Percentiles rank a stretch among this genome's conserved stretches.
These are phyloP conservation scores for Labeo calbasu DNA, from an alignment of 2,797 vertebrate species.

Conservation along the genomic window DNA sequence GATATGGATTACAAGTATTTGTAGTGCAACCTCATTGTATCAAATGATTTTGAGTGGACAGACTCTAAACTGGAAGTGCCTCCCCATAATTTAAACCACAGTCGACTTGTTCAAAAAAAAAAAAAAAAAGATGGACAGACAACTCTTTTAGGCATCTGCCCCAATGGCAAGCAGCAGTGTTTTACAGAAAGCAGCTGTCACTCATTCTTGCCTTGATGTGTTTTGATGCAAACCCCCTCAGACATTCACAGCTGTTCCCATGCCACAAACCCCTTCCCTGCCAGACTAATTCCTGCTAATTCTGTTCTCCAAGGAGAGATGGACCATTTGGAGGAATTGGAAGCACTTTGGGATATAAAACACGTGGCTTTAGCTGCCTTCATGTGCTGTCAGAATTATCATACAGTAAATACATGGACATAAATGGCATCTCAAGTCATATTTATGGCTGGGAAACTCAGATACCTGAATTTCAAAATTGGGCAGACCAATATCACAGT, in stretches of 20 bases:
- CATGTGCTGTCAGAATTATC: not conserved
- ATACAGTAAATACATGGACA: not conserved
- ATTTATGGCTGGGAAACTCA: not conserved
- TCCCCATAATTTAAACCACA: not conserved
- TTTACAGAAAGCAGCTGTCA: constrained; percentile 1
- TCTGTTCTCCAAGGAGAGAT: not conserved
- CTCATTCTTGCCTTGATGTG: constrained; percentile 3
- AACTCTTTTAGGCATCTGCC: not conserved
- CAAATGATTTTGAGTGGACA: too few relatives aligned
- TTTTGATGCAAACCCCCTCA: not conserved
- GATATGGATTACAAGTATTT: too few relatives aligned
- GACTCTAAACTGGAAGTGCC: too few relatives aligned
- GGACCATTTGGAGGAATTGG: not conserved
- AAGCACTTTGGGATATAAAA: not conserved
- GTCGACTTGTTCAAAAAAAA: not conserved
- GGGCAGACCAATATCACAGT: not conserved
- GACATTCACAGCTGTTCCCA: not conserved
- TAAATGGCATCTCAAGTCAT: not conserved
- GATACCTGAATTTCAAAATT: not conserved
- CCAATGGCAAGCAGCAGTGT: not conserved
- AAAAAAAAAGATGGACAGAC: not conserved
- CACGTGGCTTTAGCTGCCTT: not conserved
- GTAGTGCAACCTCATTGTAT: too few relatives aligned
- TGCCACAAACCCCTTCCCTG: not conserved
- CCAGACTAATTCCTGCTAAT: not conserved